phyloP scores from a whole-genome alignment of 2,797 vertebrate species.

The Argya squamiceps region DNA sequence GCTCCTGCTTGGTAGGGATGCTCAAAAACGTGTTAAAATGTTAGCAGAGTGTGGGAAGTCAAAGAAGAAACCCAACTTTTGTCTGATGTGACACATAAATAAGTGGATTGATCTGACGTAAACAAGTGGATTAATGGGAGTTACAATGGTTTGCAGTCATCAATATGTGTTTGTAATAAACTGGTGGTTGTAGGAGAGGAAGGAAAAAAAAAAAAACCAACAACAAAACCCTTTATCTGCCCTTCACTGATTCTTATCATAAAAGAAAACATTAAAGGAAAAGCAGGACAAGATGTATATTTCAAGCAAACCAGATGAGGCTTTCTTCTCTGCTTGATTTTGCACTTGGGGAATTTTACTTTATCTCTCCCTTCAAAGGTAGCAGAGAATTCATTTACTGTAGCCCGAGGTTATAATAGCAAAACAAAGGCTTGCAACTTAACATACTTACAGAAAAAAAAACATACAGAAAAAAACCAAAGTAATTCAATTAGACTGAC shows the following conservation, averaged over 20 bases:
- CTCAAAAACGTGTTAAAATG: slow-evolving; percentile 28
- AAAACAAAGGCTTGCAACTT: slow-evolving; percentile 82
- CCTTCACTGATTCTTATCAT: slow-evolving; percentile 78
- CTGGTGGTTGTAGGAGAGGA: background rate
- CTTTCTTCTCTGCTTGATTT: slow-evolving; percentile 87
- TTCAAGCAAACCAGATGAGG: slow-evolving; percentile 80
- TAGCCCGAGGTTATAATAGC: slow-evolving; percentile 79
- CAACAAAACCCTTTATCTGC: slow-evolving; percentile 58
- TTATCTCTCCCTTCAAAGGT: slow-evolving; percentile 85
- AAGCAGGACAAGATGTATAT: slow-evolving; percentile 79
- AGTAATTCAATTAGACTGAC: slow-evolving; percentile 82
- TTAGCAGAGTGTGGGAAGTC: background rate
- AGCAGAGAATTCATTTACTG: slow-evolving; percentile 87
- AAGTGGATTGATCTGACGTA: slow-evolving; percentile 35
- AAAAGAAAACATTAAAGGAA: slow-evolving; percentile 81
- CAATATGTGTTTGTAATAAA: slow-evolving; percentile 27
- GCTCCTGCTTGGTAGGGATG: background rate
- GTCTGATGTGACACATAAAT: slow-evolving; percentile 25
- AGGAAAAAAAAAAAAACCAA: background rate
- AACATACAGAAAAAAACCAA: background rate
- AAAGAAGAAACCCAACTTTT: background rate
- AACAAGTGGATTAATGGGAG: slow-evolving; percentile 46
- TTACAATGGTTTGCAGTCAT: slow-evolving; percentile 3
- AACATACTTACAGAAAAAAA: slow-evolving; percentile 53
- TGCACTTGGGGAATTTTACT: slow-evolving; percentile 84